Evolutionary conservation across 2,888 invertebrate genomes (phyloP), one percentile per base, ranked within the genome.

Genomic region (Laspeyria flexula): DNA sequence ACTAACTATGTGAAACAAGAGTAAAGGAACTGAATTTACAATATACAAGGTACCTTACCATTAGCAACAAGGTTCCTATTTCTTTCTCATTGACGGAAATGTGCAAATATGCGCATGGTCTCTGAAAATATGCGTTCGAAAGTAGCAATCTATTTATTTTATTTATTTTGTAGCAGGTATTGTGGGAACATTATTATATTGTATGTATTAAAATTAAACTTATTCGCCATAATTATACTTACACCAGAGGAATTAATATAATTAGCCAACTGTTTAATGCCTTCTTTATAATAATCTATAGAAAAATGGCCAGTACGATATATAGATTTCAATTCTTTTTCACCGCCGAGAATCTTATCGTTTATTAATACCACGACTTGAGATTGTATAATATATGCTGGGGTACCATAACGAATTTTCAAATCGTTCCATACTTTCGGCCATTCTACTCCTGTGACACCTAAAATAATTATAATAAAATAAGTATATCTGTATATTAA

Each of bases 341-440:
- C 91, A 33, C 93, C 93, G 0, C 94, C 95, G 23, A 95, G 71
- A 54, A 91, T 90, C 43, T 86, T 75, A 5, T 85, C 88, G 58
- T 94, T 86, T 1, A 86, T 59, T 54, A 94, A 85, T 0, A 95
- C 87, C 2, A 88, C 92, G 0, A 93, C 93, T 38, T 85, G 81
- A 30, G 84, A 86, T 25, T 74, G 61, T 15, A 93, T 65, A 9
- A 86, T 84, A 84, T 92, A 94, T 5, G 92, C 77, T 40, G 83
- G 59, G 0, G 88, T 88, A 5, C 94, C 94, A 51, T 85, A 86
- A 61, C 79, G 79, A 16, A 83, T 33, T 65, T 88, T 89, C 16
- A 91, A 66, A 56, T 85, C 85, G 35, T 79, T 77, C 75, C 78
- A 84, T 42, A 81, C 67, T 50, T 72, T 68, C 3, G 84, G 76